A percentile compares a stretch with the other conserved stretches of the same genome.
Evolutionary conservation across 2,113 vertebrate species (phyloP).

Genomic region (Leucopsar rothschildi): DNA sequence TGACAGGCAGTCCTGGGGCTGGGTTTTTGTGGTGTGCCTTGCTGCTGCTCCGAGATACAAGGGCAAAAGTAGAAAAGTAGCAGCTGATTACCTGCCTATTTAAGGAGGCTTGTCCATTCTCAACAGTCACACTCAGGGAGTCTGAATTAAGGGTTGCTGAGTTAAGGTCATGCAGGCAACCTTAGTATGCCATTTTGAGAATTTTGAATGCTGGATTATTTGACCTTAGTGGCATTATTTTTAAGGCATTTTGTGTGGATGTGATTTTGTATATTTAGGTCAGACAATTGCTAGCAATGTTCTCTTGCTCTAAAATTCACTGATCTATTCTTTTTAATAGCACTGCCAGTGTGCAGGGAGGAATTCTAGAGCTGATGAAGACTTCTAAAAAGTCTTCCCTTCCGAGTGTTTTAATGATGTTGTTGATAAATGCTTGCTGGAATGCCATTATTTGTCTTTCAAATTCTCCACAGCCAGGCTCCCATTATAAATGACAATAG

Average conservation of each 20-base stretch:
- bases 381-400: background rate
- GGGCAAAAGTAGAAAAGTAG: background rate
- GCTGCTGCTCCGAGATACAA: background rate
- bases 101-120: background rate
- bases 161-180: conserved; percentile 13
- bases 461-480: background rate
- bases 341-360: background rate
- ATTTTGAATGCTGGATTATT: background rate
- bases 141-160: conserved; percentile 22
- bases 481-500: background rate
- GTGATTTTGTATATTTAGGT: conserved; percentile 38
- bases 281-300: background rate
- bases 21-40: background rate
- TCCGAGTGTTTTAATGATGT: background rate
- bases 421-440: background rate
- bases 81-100: conserved; percentile 27
- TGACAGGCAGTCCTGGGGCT: background rate
- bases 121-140: background rate
- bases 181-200: background rate
- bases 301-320: background rate
- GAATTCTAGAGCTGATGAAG: background rate
- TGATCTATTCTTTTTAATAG: background rate
- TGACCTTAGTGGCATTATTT: conserved; percentile 14
- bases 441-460: background rate
- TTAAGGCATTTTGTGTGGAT: conserved; percentile 7